Evolutionary conservation across 2,888 invertebrate genomes (phyloP), one percentile per base, ranked within the genome.

Genomic region (Anarsia innoxiella): DNA sequence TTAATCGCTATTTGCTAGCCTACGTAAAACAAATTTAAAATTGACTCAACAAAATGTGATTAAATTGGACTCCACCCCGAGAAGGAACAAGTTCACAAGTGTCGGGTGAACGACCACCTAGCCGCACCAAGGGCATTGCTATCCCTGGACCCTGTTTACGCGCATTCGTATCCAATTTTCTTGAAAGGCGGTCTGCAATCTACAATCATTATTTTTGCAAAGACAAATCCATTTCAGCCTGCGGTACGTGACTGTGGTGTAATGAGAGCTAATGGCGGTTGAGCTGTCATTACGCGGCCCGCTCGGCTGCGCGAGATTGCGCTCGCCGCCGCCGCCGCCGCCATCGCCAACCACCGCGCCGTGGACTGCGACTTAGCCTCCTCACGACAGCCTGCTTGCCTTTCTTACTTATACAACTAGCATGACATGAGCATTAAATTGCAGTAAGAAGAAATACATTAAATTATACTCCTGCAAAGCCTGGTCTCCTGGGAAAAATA

Each of bases 181-280:
- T 74, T 64, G 60, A 70, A 65, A 74, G 75, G 80, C 73, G 77
- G 75, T 67, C 77, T 71, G 77, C 78, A 82, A 83, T 80, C 80
- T 77, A 61, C 69, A 73, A 76, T 78, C 74, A 80, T 83, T 80
- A 82, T 79, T 80, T 78, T 77, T 72, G 80, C 79, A 82, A 77
- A 84, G 83, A 83, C 82, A 83, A 82, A 82, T 84, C 84, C 80
- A 80, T 82, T 82, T 77, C 76, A 71, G 74, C 67, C 61, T 54
- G 71, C 66, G 65, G 71, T 82, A 84, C 83, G 83, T 84, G 84
- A 80, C 80, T 75, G 73, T 53, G 62, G 60, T 62, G 75, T 82
- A 82, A 83, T 84, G 75, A 78, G 78, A 67, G 69, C 61, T 83
- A 83, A 84, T 83, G 69, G 74, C 69, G 62, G 63, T 45, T 39